Conservation (phyloP, 2,888 invertebrate genomes). For the Brenthis ino region DNA sequence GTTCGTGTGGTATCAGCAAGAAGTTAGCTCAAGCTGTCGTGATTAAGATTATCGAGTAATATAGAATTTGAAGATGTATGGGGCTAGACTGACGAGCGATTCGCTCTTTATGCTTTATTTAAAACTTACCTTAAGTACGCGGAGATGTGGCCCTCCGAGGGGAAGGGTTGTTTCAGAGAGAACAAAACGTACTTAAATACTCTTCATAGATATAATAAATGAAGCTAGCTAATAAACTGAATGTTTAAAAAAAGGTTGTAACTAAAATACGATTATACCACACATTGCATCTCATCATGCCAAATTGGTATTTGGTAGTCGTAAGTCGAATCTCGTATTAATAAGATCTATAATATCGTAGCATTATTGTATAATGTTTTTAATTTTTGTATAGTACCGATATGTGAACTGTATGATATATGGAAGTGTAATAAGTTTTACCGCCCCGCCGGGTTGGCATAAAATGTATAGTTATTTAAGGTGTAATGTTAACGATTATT, state of each 20-base stretch:
- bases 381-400: slow-evolving; percentile 81
- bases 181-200: slow-evolving; percentile 54
- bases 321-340: slow-evolving; percentile 79
- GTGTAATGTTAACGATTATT: slow-evolving; percentile 65
- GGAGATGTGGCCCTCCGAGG: slow-evolving; percentile 9
- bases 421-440: slow-evolving; percentile 69
- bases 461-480: slow-evolving; percentile 76
- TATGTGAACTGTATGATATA: slow-evolving; percentile 72
- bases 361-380: slow-evolving; percentile 79
- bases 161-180: slow-evolving; percentile 63
- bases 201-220: slow-evolving; percentile 71
- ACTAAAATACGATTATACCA: slow-evolving; percentile 72
- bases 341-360: slow-evolving; percentile 77
- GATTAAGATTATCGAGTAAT: slow-evolving; percentile 22
- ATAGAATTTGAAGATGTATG: slow-evolving; percentile 21
- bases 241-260: slow-evolving; percentile 78
- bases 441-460: slow-evolving; percentile 59
- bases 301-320: slow-evolving; percentile 67
- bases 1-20: slow-evolving; percentile 14
- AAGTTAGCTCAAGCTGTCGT: slow-evolving; percentile 25
- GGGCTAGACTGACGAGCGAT: slow-evolving; percentile 39
- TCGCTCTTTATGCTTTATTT: slow-evolving; percentile 35
- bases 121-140: slow-evolving; percentile 21
- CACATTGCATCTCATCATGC: slow-evolving; percentile 59
- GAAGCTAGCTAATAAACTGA: slow-evolving; percentile 69